Conservation (phyloP, 2,113 vertebrate genomes). For the Sclerurus mexicanus region DNA sequence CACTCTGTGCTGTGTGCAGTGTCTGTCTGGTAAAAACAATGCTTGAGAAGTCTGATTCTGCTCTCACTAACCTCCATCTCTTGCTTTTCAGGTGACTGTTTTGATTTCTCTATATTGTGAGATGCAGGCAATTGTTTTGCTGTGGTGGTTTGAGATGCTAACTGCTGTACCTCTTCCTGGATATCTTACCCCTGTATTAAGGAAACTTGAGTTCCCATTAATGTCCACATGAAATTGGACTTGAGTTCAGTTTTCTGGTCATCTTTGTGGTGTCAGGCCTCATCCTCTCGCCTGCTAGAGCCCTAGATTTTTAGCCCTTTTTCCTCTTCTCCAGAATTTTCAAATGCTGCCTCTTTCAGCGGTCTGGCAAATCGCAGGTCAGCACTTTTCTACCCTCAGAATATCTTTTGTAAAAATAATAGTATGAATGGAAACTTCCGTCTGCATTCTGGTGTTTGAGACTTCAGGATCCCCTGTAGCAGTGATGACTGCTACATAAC, state of each 20-base stretch:
- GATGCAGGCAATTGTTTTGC: not conserved
- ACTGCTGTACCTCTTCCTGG: not conserved
- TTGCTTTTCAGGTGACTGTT: not conserved
- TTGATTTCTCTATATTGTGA: not conserved
- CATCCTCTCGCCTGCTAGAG: not conserved
- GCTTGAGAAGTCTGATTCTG: not conserved
- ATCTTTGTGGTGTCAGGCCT: not conserved
- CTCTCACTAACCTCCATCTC: accelerated
- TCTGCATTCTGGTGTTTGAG: not conserved
- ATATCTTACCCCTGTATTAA: not conserved
- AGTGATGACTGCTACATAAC: not conserved
- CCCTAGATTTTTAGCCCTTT: not conserved
- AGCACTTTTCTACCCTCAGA: not conserved
- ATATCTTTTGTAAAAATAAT: not conserved
- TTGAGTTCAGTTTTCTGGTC: not conserved
- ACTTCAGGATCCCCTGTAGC: not conserved
- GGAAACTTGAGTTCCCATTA: not conserved
- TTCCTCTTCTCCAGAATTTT: not conserved
- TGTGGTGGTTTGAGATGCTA: not conserved
- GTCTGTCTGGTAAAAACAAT: not conserved
- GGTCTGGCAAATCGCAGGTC: not conserved
- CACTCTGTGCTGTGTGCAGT: not conserved
- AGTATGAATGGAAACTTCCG: not conserved
- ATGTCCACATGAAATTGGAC: not conserved
- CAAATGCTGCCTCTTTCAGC: not conserved